Evolutionary conservation across 2,797 vertebrate genomes (phyloP).

Genomic region (Clarias fuscus): DNA sequence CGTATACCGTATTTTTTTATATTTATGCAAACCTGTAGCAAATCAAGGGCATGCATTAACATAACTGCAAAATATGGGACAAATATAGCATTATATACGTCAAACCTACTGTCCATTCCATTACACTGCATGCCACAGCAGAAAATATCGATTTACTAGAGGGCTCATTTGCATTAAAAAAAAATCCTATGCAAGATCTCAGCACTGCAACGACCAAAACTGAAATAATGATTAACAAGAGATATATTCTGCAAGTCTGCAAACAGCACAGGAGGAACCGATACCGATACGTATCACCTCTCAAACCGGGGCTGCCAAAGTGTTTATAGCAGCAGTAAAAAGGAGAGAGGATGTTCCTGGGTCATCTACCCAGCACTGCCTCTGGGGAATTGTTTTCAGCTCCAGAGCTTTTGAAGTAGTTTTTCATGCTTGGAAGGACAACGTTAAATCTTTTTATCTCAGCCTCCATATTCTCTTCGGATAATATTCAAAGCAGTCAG

Average conservation of each 20-base stretch:
- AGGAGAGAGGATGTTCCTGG: constrained; percentile 32
- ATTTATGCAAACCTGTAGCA: not conserved
- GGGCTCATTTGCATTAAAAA: not conserved
- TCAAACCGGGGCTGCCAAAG: constrained; percentile 47
- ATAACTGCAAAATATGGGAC: not conserved
- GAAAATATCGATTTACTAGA: not conserved
- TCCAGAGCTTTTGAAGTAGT: constrained; percentile 45
- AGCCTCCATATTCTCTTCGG: constrained; percentile 37
- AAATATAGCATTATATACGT: not conserved
- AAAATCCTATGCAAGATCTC: not conserved
- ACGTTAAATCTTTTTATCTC: constrained; percentile 26
- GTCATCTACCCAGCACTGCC: constrained; percentile 30
- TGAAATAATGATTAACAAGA: constrained; percentile 11
- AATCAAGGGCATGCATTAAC: not conserved
- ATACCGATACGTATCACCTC: constrained; percentile 32
- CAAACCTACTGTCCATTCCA: not conserved
- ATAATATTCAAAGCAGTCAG: constrained; percentile 49
- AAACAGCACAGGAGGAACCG: constrained; percentile 33
- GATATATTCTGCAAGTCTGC: not conserved
- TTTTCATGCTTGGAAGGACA: constrained; percentile 51
- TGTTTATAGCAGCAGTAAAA: constrained; percentile 54
- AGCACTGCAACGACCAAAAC: not conserved
- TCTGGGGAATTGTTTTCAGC: constrained; percentile 53
- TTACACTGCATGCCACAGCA: not conserved
- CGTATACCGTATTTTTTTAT: not conserved